Evolutionary conservation across 2,113 vertebrate genomes (phyloP), one percentile per base, ranked within the genome.

Genomic region (Python bivittatus): DNA sequence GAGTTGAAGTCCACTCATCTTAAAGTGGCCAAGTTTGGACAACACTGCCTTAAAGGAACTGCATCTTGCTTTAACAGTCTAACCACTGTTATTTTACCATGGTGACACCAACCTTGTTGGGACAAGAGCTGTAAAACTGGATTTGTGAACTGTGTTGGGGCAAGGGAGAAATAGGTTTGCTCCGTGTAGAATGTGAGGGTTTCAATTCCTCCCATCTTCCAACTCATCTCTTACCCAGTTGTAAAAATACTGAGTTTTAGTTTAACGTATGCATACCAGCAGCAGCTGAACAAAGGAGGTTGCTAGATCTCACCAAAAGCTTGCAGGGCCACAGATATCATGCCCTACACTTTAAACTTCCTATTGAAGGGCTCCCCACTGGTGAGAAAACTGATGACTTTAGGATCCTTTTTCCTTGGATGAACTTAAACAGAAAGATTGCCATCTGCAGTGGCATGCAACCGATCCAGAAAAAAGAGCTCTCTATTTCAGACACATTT

Each of bases 401-500:
- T 6, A n/a, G 29, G n/a, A n/a, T n/a, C 57, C 53, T 58, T 57
- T 58, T 29, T 42, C 25, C 27, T 29, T 48, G 10, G 33, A 8
- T 2, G 90, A 61, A 83, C 54, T 92, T 86, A 91, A 92, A 90
- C 3, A 90, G 89, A 94, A 94, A 89, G 6, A 60, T 86, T 91
- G 25, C n/a, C 0, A 0, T 92, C 92, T 96, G 84, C 29, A 85
- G 91, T 58, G 86, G 58, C 89, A 0, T 1, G 79, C n/a, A 93
- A 91, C 10, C 38, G 33, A 44, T 88, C 92, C 88, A 44, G 68
- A 94, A 95, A 95, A 96, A 90, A 92, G n/a, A 94, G 22, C 92
- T 84, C 58, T 94, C 92, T 87, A 52, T 92, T 94, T 64, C 68
- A 92, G 17, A 72, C 88, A 87, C 13, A 33, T 92, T 72, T 92